These are phyloP conservation scores for Dexiosoma caninum DNA, from an alignment of 2,888 invertebrate genomes.

Conservation along the genomic window DNA sequence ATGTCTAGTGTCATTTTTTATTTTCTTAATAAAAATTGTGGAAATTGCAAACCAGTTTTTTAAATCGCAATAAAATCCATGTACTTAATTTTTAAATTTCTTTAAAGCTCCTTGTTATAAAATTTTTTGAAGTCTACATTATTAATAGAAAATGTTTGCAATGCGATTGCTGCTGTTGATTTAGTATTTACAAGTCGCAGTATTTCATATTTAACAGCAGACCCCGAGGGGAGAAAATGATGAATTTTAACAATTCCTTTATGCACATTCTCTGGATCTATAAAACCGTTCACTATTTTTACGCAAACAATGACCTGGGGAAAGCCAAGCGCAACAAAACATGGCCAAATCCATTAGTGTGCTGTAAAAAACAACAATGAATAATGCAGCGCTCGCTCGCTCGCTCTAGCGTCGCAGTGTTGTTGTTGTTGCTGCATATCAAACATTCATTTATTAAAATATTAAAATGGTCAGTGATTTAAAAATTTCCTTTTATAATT, in stretches of 20 bases:
- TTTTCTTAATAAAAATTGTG: too few relatives aligned
- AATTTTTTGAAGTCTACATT: not conserved
- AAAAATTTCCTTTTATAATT: constrained; percentile 8
- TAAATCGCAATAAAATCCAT: too few relatives aligned
- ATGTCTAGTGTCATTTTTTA: too few relatives aligned
- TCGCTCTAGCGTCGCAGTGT: too few relatives aligned
- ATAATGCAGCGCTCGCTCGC: not conserved
- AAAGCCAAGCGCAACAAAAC: constrained; percentile 1
- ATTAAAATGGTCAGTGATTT: constrained; percentile 52
- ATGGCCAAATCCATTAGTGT: constrained; percentile 1
- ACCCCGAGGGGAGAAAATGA: constrained; percentile 8
- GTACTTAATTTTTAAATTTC: too few relatives aligned
- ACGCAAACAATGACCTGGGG: constrained; percentile 23
- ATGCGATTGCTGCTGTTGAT: constrained; percentile 17
- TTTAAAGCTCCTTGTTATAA: too few relatives aligned
- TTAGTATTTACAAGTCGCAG: not conserved
- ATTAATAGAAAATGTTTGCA: constrained; percentile 1
- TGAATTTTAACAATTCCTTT: constrained; percentile 8
- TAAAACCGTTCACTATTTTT: constrained; percentile 18
- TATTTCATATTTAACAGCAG: constrained; percentile 18
- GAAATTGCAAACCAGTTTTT: too few relatives aligned
- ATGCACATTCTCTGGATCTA: constrained; percentile 3
- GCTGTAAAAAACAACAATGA: not conserved
- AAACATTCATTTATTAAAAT: constrained; percentile 51
- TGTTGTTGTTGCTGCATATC: constrained; percentile 1